These are phyloP conservation scores for Ctenopoma multispine DNA, from an alignment of 2,797 vertebrate genomes.

Conservation along the genomic window DNA sequence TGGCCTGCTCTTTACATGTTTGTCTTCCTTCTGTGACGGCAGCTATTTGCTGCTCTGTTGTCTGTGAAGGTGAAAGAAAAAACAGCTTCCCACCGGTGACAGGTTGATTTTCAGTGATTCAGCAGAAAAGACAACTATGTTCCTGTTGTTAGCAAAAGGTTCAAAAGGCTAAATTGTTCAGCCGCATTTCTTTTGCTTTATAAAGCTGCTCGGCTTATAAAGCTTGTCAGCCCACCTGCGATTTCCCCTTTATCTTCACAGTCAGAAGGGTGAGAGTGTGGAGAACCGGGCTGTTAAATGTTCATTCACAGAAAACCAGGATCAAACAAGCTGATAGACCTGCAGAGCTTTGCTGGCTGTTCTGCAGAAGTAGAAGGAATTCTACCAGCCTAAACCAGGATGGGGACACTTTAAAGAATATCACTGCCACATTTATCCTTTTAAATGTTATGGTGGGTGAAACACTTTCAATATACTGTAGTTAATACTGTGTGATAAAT, in stretches of 20 bases:
- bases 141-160: slow-evolving; percentile 20
- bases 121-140: slow-evolving; percentile 24
- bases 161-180: background rate
- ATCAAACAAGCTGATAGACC: slow-evolving; percentile 8
- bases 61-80: no score
- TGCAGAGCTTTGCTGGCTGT: background rate
- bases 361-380: background rate
- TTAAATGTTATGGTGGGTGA: no score
- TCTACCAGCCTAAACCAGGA: background rate
- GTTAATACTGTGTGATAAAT: no score
- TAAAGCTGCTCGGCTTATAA: slow-evolving; percentile 13
- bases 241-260: slow-evolving; percentile 27
- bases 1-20: no score
- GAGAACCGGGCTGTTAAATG: slow-evolving; percentile 18
- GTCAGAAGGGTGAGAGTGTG: background rate
- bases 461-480: no score
- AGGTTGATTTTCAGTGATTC: slow-evolving; percentile 28
- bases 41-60: no score
- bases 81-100: background rate
- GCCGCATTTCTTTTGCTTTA: slow-evolving; percentile 25
- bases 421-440: no score
- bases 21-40: no score
- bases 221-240: slow-evolving; percentile 19
- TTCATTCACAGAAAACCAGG: slow-evolving; percentile 3
- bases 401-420: background rate